Evolutionary conservation across 2,113 vertebrate genomes (phyloP).

Genomic region (Benitochromis conjunctus): DNA sequence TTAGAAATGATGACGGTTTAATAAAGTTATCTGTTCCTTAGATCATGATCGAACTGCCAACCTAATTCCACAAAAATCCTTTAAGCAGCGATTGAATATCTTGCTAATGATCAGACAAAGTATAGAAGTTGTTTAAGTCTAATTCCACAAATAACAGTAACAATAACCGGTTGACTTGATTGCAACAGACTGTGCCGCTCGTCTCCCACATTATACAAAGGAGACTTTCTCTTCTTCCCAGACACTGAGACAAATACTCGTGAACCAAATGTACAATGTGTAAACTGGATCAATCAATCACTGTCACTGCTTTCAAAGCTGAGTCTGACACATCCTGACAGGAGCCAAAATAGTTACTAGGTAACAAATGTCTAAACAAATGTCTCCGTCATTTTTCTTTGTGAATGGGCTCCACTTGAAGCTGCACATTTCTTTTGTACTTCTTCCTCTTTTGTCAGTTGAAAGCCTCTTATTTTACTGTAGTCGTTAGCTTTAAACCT

Average conservation of each 20-base stretch:
- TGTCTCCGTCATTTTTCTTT: background rate
- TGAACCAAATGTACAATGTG: background rate
- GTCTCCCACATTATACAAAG: background rate
- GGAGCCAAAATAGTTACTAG: background rate
- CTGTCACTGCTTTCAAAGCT: background rate
- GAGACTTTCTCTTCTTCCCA: background rate
- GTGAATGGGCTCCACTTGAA: background rate
- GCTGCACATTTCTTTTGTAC: background rate
- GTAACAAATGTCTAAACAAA: constrained; percentile 6
- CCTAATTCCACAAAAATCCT: background rate
- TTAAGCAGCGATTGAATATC: background rate
- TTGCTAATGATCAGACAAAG: background rate
- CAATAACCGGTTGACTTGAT: background rate
- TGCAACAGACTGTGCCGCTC: background rate
- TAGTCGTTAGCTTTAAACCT: background rate
- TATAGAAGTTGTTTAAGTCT: background rate
- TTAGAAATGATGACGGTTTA: background rate
- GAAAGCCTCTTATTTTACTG: background rate
- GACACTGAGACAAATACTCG: background rate
- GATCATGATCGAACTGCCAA: background rate
- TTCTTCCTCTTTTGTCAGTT: background rate
- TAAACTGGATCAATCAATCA: background rate
- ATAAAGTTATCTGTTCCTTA: background rate
- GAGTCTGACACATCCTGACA: constrained; percentile 7
- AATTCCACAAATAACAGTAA: background rate